Conservation (phyloP, 2,113 vertebrate species). For the Castor canadensis region DNA sequence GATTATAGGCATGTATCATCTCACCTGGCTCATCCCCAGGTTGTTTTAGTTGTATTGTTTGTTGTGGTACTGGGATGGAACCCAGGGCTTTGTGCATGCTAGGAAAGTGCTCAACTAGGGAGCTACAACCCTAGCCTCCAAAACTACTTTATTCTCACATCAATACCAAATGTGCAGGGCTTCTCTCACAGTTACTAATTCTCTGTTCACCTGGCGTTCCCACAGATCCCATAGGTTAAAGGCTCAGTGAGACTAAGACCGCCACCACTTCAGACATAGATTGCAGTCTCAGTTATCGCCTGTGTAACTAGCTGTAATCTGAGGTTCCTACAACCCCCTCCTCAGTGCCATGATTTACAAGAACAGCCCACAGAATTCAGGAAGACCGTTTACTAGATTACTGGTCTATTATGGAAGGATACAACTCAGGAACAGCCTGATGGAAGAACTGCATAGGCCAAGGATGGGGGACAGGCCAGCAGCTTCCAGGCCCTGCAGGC, state of each 20-base stretch:
- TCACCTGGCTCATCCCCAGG: too few species aligned
- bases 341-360: neutral
- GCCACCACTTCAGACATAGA: neutral
- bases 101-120: neutral
- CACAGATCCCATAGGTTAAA: neutral
- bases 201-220: neutral
- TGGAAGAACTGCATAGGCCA: neutral
- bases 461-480: neutral
- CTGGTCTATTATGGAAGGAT: neutral
- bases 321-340: neutral
- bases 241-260: neutral
- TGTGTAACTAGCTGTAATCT: neutral
- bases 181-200: neutral
- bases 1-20: too few species aligned
- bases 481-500: neutral
- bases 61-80: neutral
- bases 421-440: too few species aligned
- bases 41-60: too few species aligned
- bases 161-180: neutral
- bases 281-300: neutral
- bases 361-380: neutral
- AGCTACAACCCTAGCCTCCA: neutral
- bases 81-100: neutral
- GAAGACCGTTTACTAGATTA: neutral
- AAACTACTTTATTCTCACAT: neutral